These are phyloP conservation scores for Acleris laterana DNA, from an alignment of 2,888 invertebrate genomes.

Conservation along the genomic window DNA sequence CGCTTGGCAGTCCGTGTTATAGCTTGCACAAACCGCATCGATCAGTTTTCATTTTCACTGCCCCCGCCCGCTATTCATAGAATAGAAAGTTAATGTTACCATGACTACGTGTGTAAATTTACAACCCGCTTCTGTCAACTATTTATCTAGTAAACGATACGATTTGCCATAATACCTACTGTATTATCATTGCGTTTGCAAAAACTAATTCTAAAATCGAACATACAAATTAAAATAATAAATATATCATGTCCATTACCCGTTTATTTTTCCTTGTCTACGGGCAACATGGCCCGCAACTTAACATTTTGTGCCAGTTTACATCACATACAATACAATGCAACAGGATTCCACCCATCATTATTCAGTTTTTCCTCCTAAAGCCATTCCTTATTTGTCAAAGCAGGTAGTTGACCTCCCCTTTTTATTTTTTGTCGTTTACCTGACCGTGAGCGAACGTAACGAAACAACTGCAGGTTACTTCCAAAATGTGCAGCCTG, in stretches of 20 bases:
- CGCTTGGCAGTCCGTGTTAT: conserved; percentile 40
- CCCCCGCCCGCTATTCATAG: conserved; percentile 3
- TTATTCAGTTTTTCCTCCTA: not conserved
- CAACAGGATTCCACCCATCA: not conserved
- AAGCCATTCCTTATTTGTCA: conserved; percentile 4
- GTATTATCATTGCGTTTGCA: no score
- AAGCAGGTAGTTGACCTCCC: conserved; percentile 30
- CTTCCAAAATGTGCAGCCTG: not conserved
- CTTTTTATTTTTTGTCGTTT: conserved; percentile 6
- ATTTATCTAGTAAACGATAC: no score
- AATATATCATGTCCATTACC: no score
- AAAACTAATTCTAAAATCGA: no score
- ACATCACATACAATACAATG: no score
- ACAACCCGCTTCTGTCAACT: no score
- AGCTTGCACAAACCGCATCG: conserved; percentile 18
- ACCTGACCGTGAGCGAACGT: conserved; percentile 21
- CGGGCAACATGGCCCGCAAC: no score
- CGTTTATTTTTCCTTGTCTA: no score
- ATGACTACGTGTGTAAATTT: not conserved
- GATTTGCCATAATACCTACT: no score
- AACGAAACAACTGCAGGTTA: not conserved
- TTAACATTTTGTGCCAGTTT: no score
- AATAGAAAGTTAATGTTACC: conserved; percentile 19
- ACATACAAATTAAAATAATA: no score
- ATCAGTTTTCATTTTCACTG: conserved; percentile 35